A percentile compares a stretch with the other conserved stretches of the same genome.
phyloP scores from a whole-genome alignment of 2,888 invertebrate species.

The Lasioglossum lativentre region DNA sequence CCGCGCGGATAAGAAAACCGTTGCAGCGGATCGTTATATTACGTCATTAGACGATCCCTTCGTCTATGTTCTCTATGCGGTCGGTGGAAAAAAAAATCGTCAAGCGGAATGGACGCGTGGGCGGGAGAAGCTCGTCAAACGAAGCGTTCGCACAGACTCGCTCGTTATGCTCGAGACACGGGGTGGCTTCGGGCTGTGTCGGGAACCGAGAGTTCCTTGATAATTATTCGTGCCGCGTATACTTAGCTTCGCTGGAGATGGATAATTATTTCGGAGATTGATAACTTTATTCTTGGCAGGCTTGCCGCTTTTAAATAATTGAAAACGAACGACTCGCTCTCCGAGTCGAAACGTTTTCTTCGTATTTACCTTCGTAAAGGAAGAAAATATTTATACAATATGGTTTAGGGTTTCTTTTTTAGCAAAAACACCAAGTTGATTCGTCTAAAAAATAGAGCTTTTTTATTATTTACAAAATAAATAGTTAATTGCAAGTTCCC shows the following conservation, averaged over 20 bases:
- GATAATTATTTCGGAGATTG: background rate
- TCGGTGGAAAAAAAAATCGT: conserved; percentile 37
- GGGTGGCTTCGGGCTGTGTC: conserved; percentile 24
- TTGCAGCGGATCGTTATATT: conserved; percentile 28
- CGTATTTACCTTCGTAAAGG: too few species aligned
- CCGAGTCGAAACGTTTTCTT: too few species aligned
- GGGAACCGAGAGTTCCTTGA: background rate
- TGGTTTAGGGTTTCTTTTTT: too few species aligned
- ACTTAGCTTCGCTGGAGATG: background rate
- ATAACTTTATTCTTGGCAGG: conserved; percentile 3
- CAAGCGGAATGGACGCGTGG: background rate
- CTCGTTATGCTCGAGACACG: conserved; percentile 60
- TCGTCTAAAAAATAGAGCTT: too few species aligned
- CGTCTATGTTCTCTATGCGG: background rate
- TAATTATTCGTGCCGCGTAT: conserved; percentile 7
- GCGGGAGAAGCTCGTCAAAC: conserved; percentile 30
- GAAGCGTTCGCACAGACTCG: conserved; percentile 57
- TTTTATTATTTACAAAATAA: too few species aligned
- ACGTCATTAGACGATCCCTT: conserved; percentile 25
- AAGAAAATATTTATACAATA: too few species aligned
- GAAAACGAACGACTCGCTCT: background rate
- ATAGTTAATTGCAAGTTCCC: too few species aligned
- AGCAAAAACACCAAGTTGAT: too few species aligned
- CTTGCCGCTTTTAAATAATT: background rate
- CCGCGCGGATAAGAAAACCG: conserved; percentile 34